Evolutionary conservation across 92 coral and sea anemone species (phyloP).

Genomic region (Anthopleura xanthogrammica): DNA sequence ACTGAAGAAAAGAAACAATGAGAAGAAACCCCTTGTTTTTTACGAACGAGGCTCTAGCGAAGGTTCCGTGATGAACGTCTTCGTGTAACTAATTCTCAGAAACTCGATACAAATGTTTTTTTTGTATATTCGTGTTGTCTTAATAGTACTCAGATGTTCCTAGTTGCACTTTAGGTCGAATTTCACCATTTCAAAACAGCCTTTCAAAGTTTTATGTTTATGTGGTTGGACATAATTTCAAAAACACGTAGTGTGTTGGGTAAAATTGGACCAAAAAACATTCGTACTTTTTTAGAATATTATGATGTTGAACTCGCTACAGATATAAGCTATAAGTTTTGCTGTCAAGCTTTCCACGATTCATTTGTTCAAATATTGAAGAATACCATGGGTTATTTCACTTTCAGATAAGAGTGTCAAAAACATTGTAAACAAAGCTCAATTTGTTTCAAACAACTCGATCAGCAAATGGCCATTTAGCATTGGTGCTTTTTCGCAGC

Average conservation of each 20-base stretch:
- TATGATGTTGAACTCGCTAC: slow-evolving; percentile 2
- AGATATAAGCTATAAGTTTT: not conserved
- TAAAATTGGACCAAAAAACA: no score
- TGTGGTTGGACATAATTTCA: slow-evolving; percentile 7
- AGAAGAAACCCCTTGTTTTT: not conserved
- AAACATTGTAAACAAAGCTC: slow-evolving; percentile 35
- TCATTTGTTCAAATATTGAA: slow-evolving; percentile 28
- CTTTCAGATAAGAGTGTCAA: slow-evolving; percentile 33
- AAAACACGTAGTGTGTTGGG: not conserved
- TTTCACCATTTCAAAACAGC: slow-evolving; percentile 18
- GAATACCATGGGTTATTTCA: not conserved
- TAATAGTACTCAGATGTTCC: slow-evolving; percentile 11
- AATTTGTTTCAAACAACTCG: slow-evolving; percentile 12
- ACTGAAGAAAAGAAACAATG: not conserved
- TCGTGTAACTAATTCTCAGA: not conserved
- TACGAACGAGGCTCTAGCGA: not conserved
- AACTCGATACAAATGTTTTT: slow-evolving; percentile 17
- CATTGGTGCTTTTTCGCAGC: not conserved
- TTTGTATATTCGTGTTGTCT: not conserved
- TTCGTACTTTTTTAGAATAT: no score
- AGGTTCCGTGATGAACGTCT: not conserved
- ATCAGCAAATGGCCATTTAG: slow-evolving; percentile 2
- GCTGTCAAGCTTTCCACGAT: slow-evolving; percentile 7
- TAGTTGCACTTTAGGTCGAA: slow-evolving; percentile 16
- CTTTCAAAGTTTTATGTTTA: not conserved